Percentiles rank a stretch among this genome's conserved stretches.
Evolutionary conservation across 2,888 invertebrate genomes (phyloP).

Genomic region (Brachynemurus nebulosus): DNA sequence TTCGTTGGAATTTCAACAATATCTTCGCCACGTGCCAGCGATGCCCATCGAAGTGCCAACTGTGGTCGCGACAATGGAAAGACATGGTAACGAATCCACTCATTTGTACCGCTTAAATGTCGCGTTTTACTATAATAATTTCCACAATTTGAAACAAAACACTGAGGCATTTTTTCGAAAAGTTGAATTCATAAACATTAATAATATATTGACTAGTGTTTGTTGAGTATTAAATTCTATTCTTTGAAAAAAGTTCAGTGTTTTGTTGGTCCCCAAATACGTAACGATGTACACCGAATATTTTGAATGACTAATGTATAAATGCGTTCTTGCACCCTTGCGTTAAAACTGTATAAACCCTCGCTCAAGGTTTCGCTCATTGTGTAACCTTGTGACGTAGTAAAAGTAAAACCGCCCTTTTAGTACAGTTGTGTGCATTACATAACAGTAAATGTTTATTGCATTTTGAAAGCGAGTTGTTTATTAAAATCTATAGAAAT

Average conservation of each 20-base stretch:
- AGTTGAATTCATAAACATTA: neutral
- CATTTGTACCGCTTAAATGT: conserved; percentile 19
- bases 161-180: conserved; percentile 35
- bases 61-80: conserved; percentile 35
- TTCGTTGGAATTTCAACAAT: conserved; percentile 28
- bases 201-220: no score
- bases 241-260: no score
- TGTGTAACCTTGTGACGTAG: conserved; percentile 25
- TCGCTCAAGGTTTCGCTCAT: conserved; percentile 18
- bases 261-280: no score
- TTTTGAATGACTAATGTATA: no score
- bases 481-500: no score
- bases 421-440: conserved; percentile 5
- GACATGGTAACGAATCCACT: conserved; percentile 36
- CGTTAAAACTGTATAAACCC: no score
- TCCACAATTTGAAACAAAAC: conserved; percentile 36
- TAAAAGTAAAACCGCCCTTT: conserved; percentile 6
- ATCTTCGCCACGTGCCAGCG: conserved; percentile 31
- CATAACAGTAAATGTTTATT: no score
- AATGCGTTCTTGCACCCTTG: no score
- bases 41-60: conserved; percentile 33
- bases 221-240: no score
- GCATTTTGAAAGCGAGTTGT: no score
- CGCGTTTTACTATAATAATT: conserved; percentile 39
- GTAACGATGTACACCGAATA: no score